phyloP scores from a whole-genome alignment of 2,888 invertebrate species.

The Athrips mouffetella region DNA sequence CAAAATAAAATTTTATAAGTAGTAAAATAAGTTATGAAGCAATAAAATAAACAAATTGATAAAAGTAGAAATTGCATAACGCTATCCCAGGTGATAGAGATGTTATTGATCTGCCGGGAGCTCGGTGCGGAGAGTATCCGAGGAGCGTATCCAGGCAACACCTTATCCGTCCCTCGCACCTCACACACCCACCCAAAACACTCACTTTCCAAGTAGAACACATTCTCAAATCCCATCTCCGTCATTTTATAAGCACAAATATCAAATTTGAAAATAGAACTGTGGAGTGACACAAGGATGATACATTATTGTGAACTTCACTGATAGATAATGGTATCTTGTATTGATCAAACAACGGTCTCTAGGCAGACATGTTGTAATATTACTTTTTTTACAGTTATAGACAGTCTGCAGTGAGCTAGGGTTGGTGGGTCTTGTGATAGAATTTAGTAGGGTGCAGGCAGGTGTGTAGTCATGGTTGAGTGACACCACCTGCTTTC shows the following conservation, averaged over 20 bases:
- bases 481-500: constrained; percentile 63
- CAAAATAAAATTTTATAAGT: constrained; percentile 19
- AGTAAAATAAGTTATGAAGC: not conserved
- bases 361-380: constrained; percentile 51
- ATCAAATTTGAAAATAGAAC: constrained; percentile 33
- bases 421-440: constrained; percentile 40
- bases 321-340: constrained; percentile 43
- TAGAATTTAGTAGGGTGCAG: constrained; percentile 46
- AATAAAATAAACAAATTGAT: constrained; percentile 20
- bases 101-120: constrained; percentile 70
- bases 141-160: constrained; percentile 72
- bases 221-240: constrained; percentile 74
- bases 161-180: constrained; percentile 59
- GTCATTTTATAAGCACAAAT: constrained; percentile 52
- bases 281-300: constrained; percentile 40
- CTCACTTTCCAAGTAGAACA: constrained; percentile 77
- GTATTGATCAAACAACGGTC: constrained; percentile 73
- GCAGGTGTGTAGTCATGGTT: constrained; percentile 65
- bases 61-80: constrained; percentile 56
- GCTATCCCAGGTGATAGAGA: constrained; percentile 62
- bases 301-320: constrained; percentile 54
- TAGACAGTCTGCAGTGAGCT: constrained; percentile 39
- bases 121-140: constrained; percentile 52
- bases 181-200: constrained; percentile 45
- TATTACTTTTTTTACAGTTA: constrained; percentile 32